Evolutionary conservation across 2,113 vertebrate species (phyloP).

Genomic region (Hydropotes inermis): DNA sequence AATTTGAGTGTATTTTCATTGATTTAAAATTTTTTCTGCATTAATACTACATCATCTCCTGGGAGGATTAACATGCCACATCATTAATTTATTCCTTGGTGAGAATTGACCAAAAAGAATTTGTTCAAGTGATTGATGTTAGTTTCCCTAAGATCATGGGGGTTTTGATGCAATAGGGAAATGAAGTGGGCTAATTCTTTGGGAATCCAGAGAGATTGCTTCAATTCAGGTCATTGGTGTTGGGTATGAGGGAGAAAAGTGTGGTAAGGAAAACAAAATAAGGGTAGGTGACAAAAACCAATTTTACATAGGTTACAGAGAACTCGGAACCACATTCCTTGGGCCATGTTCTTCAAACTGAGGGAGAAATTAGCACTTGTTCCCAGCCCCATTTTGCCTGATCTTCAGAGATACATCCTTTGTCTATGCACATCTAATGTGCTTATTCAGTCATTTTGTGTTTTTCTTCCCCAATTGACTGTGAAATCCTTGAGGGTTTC

Average conservation of each 20-base stretch:
- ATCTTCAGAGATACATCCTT: neutral
- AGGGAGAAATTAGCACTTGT: neutral
- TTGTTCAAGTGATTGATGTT: neutral
- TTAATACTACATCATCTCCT: neutral
- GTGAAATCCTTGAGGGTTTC: conserved; percentile 22
- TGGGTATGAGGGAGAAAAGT: neutral
- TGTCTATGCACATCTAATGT: neutral
- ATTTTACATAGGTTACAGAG: neutral
- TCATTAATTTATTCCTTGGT: neutral
- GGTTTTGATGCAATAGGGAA: neutral
- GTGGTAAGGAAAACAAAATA: neutral
- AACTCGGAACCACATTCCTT: neutral
- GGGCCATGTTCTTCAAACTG: neutral
- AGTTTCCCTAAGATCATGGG: neutral
- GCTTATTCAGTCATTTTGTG: conserved; percentile 6
- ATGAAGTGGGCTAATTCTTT: neutral
- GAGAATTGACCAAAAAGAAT: neutral
- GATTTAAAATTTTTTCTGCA: neutral
- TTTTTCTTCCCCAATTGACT: conserved; percentile 42
- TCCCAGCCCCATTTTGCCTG: neutral
- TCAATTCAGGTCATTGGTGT: neutral
- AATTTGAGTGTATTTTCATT: neutral
- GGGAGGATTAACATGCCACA: neutral
- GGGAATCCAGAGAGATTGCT: neutral
- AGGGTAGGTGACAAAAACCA: neutral